These are phyloP conservation scores for Linyphia triangularis DNA, from an alignment of 2,888 invertebrate genomes.

Conservation along the genomic window DNA sequence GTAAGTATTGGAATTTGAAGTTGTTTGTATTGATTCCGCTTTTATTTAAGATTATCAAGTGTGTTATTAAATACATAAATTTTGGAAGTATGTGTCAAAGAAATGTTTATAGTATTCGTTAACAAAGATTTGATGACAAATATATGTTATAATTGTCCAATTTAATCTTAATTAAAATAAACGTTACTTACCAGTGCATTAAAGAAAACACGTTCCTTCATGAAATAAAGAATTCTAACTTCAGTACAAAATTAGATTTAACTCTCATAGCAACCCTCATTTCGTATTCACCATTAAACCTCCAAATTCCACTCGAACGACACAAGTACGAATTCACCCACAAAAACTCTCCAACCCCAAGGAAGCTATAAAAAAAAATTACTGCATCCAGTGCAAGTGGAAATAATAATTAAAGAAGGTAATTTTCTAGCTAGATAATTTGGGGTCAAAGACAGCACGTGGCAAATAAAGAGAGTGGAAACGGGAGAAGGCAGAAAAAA, in stretches of 20 bases:
- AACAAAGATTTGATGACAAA: no score
- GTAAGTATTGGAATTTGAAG: no score
- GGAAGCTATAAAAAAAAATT: neutral
- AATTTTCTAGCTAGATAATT: conserved; percentile 47
- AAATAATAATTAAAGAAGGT: conserved; percentile 52
- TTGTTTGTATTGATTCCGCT: no score
- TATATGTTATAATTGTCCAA: no score
- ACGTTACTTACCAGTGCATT: neutral
- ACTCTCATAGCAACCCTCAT: no score
- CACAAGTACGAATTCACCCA: neutral
- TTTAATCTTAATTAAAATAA: neutral
- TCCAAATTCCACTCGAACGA: neutral
- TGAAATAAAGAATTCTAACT: neutral
- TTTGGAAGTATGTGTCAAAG: no score
- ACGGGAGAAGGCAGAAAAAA: neutral
- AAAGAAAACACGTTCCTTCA: neutral
- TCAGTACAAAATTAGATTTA: no score
- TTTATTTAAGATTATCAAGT: no score
- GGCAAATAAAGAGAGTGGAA: conserved; percentile 34
- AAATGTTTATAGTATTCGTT: no score
- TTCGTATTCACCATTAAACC: neutral
- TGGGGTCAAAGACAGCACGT: conserved; percentile 31
- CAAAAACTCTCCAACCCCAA: neutral
- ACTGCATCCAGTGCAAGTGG: neutral
- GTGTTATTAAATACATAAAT: no score